A percentile compares a stretch with the other conserved stretches of the same genome.
Evolutionary conservation across 2,797 vertebrate genomes (phyloP).

Genomic region (Lacerta viridis): DNA sequence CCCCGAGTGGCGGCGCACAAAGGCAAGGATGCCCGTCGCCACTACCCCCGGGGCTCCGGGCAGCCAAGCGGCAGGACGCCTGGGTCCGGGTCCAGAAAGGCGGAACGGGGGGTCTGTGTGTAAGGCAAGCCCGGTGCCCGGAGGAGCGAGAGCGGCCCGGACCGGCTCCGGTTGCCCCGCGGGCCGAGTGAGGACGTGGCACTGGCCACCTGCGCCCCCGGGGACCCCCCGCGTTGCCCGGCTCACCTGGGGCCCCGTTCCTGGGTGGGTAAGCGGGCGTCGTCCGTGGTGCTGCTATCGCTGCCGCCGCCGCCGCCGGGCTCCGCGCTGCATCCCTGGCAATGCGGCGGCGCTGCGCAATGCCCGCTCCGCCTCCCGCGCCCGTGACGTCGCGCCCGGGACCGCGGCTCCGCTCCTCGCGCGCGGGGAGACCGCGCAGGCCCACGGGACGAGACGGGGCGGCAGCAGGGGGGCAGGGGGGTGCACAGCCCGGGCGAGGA

Average conservation of each 20-base stretch:
- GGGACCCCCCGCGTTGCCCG: background rate
- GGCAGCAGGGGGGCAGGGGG: background rate
- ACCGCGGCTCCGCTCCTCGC: too few species aligned
- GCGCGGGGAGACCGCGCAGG: too few species aligned
- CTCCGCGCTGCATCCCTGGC: background rate
- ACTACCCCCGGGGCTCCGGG: too few species aligned
- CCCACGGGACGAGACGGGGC: background rate
- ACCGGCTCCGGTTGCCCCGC: too few species aligned
- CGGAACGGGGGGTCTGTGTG: too few species aligned
- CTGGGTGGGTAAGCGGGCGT: too few species aligned
- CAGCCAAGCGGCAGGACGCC: too few species aligned
- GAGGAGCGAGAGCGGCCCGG: too few species aligned
- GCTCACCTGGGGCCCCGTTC: background rate
- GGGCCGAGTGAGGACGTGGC: background rate
- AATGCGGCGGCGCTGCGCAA: slow-evolving; percentile 34
- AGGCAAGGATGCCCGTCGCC: too few species aligned
- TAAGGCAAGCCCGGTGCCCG: background rate
- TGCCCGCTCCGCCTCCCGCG: slow-evolving; percentile 6
- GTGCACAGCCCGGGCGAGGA: background rate
- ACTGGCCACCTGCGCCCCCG: too few species aligned
- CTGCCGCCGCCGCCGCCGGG: background rate
- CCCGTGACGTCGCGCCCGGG: slow-evolving; percentile 7
- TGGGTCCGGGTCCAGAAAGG: too few species aligned
- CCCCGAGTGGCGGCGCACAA: too few species aligned
- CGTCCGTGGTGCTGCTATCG: background rate